phyloP scores from a whole-genome alignment of 2,113 vertebrate genomes.

The Melanotaenia duboulayi region DNA sequence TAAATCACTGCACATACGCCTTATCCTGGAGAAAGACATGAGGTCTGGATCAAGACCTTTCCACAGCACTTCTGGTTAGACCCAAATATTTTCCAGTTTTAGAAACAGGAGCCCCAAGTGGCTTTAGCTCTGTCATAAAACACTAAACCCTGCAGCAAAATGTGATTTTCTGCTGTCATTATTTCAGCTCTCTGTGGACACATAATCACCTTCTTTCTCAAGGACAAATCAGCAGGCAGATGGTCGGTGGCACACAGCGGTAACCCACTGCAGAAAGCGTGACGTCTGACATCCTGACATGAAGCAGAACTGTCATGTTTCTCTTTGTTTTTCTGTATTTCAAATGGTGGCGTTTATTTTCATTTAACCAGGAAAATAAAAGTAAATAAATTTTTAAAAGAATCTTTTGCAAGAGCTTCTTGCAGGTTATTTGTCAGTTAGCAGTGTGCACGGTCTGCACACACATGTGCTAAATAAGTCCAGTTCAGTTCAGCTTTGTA shows the following conservation, averaged over 20 bases:
- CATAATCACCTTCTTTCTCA: neutral
- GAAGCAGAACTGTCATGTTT: neutral
- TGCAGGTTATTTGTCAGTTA: too few species aligned
- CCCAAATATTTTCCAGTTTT: too few species aligned
- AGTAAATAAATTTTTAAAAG: neutral
- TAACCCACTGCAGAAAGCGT: constrained; percentile 10
- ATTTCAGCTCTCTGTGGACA: neutral
- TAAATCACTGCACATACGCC: too few species aligned
- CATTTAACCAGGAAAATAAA: neutral
- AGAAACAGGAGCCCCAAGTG: too few species aligned
- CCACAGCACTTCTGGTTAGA: too few species aligned
- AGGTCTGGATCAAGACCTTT: too few species aligned
- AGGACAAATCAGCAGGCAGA: constrained; percentile 42
- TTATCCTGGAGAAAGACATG: too few species aligned
- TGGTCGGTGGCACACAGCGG: constrained; percentile 20
- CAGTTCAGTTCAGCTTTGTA: too few species aligned
- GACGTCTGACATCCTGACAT: constrained; percentile 8
- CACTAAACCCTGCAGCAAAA: neutral
- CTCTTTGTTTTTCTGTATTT: neutral
- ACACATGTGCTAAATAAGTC: too few species aligned
- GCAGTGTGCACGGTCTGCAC: too few species aligned
- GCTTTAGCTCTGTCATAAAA: neutral
- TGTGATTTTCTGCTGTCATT: neutral
- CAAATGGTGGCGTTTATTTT: neutral
- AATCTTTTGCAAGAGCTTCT: too few species aligned